These are phyloP conservation scores for Philotrypesis tridentata DNA, from an alignment of 1,140 invertebrate genomes.

Conservation along the genomic window DNA sequence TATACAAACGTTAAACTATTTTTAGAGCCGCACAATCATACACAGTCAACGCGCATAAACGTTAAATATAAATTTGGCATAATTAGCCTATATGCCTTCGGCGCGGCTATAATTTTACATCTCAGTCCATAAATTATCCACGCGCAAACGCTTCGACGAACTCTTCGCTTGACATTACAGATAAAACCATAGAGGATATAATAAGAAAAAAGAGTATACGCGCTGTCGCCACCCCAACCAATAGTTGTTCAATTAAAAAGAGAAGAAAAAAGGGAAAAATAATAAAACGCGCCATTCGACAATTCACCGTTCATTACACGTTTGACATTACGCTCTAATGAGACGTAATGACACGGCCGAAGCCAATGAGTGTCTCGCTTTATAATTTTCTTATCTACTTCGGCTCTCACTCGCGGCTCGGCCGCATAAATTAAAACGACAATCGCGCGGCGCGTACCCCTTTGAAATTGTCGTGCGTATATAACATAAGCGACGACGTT, in stretches of 20 bases:
- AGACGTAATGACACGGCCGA: neutral
- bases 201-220: neutral
- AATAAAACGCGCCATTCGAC: too few species aligned
- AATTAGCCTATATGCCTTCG: too few species aligned
- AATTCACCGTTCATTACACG: neutral
- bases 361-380: neutral
- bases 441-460: neutral
- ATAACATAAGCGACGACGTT: too few species aligned
- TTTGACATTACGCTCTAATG: neutral
- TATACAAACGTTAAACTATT: too few species aligned
- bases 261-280: too few species aligned
- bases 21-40: too few species aligned
- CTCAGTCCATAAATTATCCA: too few species aligned
- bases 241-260: neutral
- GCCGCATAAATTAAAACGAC: constrained; percentile 32
- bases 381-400: constrained; percentile 31
- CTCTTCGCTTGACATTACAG: too few species aligned
- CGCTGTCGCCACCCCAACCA: neutral
- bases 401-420: neutral
- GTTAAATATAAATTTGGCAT: too few species aligned
- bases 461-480: neutral
- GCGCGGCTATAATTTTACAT: too few species aligned
- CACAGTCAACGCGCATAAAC: too few species aligned
- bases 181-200: neutral
- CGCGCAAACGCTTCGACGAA: too few species aligned